Evolutionary conservation across 2,797 vertebrate species (phyloP).

Genomic region (Microctenopoma lineatum): DNA sequence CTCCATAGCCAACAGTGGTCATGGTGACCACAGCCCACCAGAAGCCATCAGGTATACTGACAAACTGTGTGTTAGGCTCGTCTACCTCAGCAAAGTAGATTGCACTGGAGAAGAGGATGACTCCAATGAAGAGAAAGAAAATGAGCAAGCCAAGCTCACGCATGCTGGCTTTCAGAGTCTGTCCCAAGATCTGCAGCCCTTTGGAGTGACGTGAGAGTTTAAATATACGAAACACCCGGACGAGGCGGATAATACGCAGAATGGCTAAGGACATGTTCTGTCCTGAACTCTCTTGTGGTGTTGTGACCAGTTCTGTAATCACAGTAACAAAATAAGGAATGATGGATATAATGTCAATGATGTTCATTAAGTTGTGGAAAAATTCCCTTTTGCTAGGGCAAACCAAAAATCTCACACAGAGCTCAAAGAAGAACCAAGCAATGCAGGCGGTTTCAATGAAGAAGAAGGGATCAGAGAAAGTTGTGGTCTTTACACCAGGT

Average conservation of each 20-base stretch:
- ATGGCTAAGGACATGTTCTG: constrained; percentile 98
- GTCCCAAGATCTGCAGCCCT: constrained; percentile 92
- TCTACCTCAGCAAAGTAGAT: constrained; percentile 97
- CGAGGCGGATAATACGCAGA: constrained; percentile 92
- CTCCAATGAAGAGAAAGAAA: constrained; percentile 97
- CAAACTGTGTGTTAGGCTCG: constrained; percentile 93
- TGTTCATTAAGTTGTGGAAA: constrained; percentile 97
- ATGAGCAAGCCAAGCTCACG: constrained; percentile 91
- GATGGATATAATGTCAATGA: constrained; percentile 96
- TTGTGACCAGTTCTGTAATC: constrained; percentile 89
- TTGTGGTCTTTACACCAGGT: constrained; percentile 59
- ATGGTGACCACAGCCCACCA: constrained; percentile 99
- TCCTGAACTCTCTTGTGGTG: constrained; percentile 84
- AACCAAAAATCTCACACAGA: constrained; percentile 89
- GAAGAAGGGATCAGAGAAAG: constrained; percentile 95
- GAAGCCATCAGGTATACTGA: constrained; percentile 97
- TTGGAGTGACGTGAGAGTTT: constrained; percentile 95
- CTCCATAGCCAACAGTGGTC: constrained; percentile 98
- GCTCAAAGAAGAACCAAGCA: constrained; percentile 95
- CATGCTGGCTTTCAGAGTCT: constrained; percentile 94
- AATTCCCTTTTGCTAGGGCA: constrained; percentile 96
- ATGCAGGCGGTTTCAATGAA: constrained; percentile 95
- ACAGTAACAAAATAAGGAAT: constrained; percentile 97
- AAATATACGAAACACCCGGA: constrained; percentile 95
- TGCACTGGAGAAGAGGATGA: constrained; percentile 96